Conservation (phyloP, 2,888 invertebrate species). For the Saturnia pavonia region DNA sequence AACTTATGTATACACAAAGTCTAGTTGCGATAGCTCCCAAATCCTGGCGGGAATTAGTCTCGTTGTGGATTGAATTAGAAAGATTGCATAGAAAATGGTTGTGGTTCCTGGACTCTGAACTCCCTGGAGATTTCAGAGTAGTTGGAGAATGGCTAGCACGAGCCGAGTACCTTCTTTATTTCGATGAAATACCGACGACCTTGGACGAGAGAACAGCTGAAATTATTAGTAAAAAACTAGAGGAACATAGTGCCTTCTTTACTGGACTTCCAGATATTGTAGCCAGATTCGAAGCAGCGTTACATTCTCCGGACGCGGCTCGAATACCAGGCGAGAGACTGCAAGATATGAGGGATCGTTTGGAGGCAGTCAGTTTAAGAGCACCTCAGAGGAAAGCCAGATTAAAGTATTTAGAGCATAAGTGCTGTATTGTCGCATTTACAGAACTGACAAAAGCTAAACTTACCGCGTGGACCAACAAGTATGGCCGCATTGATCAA, state of each 20-base stretch:
- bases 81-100: constrained; percentile 92
- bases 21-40: constrained; percentile 91
- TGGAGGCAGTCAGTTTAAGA: constrained; percentile 87
- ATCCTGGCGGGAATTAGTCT: constrained; percentile 92
- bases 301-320: constrained; percentile 84
- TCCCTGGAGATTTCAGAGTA: constrained; percentile 92
- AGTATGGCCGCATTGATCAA: constrained; percentile 92
- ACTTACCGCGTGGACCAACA: constrained; percentile 93
- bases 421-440: constrained; percentile 96
- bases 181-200: constrained; percentile 90
- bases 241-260: constrained; percentile 95
- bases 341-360: constrained; percentile 89
- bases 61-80: constrained; percentile 91
- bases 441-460: constrained; percentile 95
- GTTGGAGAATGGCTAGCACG: constrained; percentile 95
- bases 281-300: constrained; percentile 89
- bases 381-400: constrained; percentile 92
- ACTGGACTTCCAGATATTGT: constrained; percentile 89
- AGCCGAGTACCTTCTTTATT: constrained; percentile 90
- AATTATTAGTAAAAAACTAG: constrained; percentile 92
- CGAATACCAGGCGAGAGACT: constrained; percentile 91
- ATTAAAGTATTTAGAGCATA: constrained; percentile 95
- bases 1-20: constrained; percentile 90
- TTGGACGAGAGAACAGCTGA: constrained; percentile 95
- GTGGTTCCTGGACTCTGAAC: constrained; percentile 91